These are phyloP conservation scores for Mesocricetus auratus DNA, from an alignment of 2,113 vertebrate species.

Conservation along the genomic window DNA sequence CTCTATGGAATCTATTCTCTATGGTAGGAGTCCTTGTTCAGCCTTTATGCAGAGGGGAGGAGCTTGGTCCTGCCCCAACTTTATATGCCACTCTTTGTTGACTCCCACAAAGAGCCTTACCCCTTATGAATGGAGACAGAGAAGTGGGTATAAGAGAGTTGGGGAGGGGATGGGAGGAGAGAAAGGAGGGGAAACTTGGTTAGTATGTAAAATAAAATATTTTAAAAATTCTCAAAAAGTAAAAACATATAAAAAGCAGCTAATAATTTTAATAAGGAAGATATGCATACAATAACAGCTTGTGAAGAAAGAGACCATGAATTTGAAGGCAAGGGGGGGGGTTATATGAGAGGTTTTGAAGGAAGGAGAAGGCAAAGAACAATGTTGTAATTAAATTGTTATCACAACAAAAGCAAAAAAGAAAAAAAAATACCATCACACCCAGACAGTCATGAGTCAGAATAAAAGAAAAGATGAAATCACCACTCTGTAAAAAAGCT, in stretches of 20 bases:
- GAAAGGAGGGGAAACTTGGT: no score
- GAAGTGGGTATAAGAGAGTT: no score
- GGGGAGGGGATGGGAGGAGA: no score
- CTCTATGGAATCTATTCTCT: no score
- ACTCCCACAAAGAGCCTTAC: no score
- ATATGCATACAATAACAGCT: neutral
- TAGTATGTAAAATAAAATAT: neutral
- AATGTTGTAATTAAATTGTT: neutral
- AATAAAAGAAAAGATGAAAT: neutral
- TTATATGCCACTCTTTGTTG: no score
- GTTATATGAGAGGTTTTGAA: neutral
- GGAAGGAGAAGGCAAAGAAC: neutral
- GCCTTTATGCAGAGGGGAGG: no score
- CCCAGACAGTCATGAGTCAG: neutral
- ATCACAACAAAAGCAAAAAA: neutral
- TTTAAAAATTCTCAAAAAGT: neutral
- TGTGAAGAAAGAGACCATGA: neutral
- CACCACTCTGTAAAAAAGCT: neutral
- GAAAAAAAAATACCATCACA: neutral
- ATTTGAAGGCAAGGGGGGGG: neutral
- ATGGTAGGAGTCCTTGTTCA: no score
- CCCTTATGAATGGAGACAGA: no score
- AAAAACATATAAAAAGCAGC: neutral
- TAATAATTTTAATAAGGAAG: constrained; percentile 9
- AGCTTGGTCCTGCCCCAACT: no score